These are phyloP conservation scores for Brachirus orientalis DNA, from an alignment of 2,113 vertebrate genomes.

Conservation along the genomic window DNA sequence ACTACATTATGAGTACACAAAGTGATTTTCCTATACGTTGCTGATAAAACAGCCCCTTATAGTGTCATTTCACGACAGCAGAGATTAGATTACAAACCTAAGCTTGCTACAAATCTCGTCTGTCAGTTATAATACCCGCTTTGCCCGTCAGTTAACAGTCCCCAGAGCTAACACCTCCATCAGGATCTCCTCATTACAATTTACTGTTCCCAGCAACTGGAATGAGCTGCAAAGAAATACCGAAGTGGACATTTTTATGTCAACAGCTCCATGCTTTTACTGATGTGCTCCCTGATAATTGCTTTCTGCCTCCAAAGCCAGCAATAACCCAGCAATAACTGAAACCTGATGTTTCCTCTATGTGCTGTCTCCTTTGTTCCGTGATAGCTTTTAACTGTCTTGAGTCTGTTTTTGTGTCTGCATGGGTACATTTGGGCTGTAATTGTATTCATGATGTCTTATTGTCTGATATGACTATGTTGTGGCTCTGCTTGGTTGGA, in stretches of 20 bases:
- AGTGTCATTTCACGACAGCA: constrained; percentile 49
- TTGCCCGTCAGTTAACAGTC: constrained; percentile 67
- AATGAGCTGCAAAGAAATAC: constrained; percentile 66
- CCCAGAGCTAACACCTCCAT: constrained; percentile 68
- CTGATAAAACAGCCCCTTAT: constrained; percentile 42
- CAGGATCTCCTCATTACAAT: constrained; percentile 69
- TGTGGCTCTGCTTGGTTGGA: constrained; percentile 25
- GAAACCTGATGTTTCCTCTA: constrained; percentile 54
- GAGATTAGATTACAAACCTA: constrained; percentile 61
- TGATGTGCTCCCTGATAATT: constrained; percentile 66
- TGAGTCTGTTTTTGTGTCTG: constrained; percentile 41
- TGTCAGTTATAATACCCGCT: constrained; percentile 65
- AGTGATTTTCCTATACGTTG: constrained; percentile 33
- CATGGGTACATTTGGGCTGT: constrained; percentile 34
- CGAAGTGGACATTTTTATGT: constrained; percentile 72
- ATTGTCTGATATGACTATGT: constrained; percentile 33
- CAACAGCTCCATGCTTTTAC: constrained; percentile 65
- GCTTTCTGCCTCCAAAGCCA: constrained; percentile 61
- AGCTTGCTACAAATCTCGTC: constrained; percentile 64
- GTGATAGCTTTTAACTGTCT: constrained; percentile 48
- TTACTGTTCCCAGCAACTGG: constrained; percentile 66
- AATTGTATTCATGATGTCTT: constrained; percentile 40
- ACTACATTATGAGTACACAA: constrained; percentile 3
- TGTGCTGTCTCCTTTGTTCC: constrained; percentile 46
- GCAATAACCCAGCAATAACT: constrained; percentile 61